Evolutionary conservation across 1,140 invertebrate genomes (phyloP), one percentile per base, ranked within the genome.

Genomic region (Ericerus pela): DNA sequence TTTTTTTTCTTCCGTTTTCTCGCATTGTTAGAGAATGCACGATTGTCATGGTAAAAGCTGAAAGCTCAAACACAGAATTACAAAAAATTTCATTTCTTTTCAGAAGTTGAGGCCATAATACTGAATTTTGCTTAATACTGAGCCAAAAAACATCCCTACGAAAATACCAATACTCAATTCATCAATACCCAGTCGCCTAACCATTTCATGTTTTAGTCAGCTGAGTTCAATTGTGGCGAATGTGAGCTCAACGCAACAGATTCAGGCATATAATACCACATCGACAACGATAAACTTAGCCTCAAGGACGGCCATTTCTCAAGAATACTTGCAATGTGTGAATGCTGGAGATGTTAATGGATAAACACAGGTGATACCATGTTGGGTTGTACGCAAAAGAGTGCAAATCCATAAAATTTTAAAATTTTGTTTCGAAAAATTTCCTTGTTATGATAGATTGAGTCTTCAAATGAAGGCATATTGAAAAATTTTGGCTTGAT

Each of bases 181-280:
- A 58, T 65, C 8, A 30, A 56, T 24, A 57, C 60, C 8, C 59
- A 61, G 54, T 85, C 82, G 1, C 81, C 82, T 0, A 85, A 81
- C 61, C 82, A 84, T 64, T 81, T 84, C 59, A 72, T 84, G 82
- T 59, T 72, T 76, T 12, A 84, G 85, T 1, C 84, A 88, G 63
- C 60, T 88, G 12, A 88, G 84, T 69, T 84, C 84, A 1, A 72
- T 85, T 43, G 74, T 85, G 0, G 79, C 82, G 0, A 84, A 78
- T 61, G 75, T 85, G 1, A 84, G 79, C 67, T 81, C 81, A 0
- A 79, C 79, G 59, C 77, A 73, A 51, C 58, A 56, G 47, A 54
- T 61, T 16, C 51, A 33, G 8, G 16, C 41, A 6, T 47, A 22
- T 14, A 47, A 47, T 24, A 14, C 55, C 31, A 53, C 51, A 16